Percentiles rank a stretch among this genome's conserved stretches.
These are phyloP conservation scores for Notarius quadriscutis DNA, from an alignment of 2,113 vertebrate species.

Conservation along the genomic window DNA sequence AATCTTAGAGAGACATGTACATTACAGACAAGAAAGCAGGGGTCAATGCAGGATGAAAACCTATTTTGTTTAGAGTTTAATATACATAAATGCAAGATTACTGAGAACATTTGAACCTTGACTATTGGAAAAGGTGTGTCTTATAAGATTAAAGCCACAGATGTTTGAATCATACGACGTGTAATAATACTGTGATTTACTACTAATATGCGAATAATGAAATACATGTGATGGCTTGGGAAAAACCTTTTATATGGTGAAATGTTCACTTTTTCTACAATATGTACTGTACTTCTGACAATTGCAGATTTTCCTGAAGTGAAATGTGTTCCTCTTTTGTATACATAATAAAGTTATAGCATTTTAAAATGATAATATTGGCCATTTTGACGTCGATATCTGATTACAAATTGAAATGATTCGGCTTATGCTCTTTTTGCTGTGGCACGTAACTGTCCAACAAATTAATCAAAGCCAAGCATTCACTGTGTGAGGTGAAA, in stretches of 20 bases:
- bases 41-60: neutral
- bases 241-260: neutral
- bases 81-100: neutral
- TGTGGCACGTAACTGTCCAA: neutral
- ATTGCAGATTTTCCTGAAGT: neutral
- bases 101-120: neutral
- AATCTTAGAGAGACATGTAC: neutral
- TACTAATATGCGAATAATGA: neutral
- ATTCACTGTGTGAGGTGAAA: neutral
- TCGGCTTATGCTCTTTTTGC: neutral
- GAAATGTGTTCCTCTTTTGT: neutral
- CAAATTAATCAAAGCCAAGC: neutral
- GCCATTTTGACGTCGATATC: neutral
- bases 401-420: neutral
- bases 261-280: neutral
- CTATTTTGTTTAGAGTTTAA: neutral
- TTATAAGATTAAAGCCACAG: neutral
- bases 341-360: neutral
- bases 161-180: neutral
- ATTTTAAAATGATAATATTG: neutral
- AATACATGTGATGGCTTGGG: neutral
- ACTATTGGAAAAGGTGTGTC: neutral
- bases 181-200: neutral
- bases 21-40: neutral
- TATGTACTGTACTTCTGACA: neutral